Base-by-base conservation (phyloP, 2,888 invertebrate genomes). In the Drosophila gaucha region DNA sequence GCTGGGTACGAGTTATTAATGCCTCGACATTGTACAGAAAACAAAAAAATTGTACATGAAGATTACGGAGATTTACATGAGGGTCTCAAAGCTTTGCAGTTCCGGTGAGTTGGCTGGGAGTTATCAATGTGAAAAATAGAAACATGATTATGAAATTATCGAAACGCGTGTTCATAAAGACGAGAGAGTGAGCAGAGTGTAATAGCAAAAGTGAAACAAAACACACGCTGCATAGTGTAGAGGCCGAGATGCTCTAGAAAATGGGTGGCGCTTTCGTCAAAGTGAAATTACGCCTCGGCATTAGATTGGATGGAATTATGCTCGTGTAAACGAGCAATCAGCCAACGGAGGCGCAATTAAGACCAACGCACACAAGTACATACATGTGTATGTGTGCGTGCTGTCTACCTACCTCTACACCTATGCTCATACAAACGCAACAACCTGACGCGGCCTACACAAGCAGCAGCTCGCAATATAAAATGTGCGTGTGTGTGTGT, bases 101-200 rank as follows among this genome's bases (percentile, higher is more conserved):
- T 83, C 88, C 83, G 88, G 84, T 64, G 79, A 47, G 58, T 10
- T 52, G 55, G 36, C 31, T 10, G 35, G 36, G 36, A 66, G 67
- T 80, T 88, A 88, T 83, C 83, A 68, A 50, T 60, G 58, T 83
- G 80, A 86, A 69, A 71, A 74, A 74, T 88, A 65, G 80, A 78
- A 86, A 88, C 83, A 84, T 62, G 83, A 72, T 80, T 88, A 88
- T 88, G 80, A 86, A 88, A 84, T 84, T 84, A 80, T 82, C 51
- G 46, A 47, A 63, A 43, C 31, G 58, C 16, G 38, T 44, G 43
- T 35, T 8, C 16, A 36, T 2, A 36, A 51, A 38, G 46, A 2
- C 18, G 8, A 16, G n/a, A 26, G 24, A 6, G 8, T 6, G n/a
- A 26, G 24, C 6, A 30, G 16, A 28, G 6, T n/a, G 14, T 3